Evolutionary conservation across 2,797 vertebrate genomes (phyloP).

Genomic region (Siniperca scherzeri): DNA sequence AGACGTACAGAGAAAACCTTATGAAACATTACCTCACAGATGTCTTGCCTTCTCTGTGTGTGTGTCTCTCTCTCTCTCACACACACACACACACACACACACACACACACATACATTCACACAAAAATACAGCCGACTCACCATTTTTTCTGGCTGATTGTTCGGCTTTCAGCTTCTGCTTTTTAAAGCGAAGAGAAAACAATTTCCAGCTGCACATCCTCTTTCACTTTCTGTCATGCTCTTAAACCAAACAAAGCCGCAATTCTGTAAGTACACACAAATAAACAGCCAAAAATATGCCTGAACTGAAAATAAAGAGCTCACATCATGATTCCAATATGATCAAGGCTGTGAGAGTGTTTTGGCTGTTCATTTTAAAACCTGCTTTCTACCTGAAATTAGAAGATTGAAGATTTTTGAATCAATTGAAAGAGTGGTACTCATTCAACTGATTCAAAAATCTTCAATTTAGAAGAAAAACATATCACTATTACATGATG

Average conservation of each 20-base stretch:
- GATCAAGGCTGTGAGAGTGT: neutral
- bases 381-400: too few relatives aligned
- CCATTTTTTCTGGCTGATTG: conserved; percentile 63
- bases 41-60: conserved; percentile 11
- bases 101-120: conserved; percentile 23
- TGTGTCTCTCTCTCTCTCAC: conserved; percentile 9
- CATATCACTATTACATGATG: neutral
- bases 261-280: conserved; percentile 3
- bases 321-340: neutral
- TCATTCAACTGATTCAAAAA: neutral
- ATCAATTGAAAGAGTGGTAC: too few relatives aligned
- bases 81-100: neutral
- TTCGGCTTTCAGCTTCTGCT: conserved; percentile 73
- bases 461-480: neutral
- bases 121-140: conserved; percentile 44
- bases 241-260: conserved; percentile 40
- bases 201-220: conserved; percentile 67
- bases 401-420: too few relatives aligned
- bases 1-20: conserved; percentile 20
- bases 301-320: neutral
- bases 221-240: conserved; percentile 71
- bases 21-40: conserved; percentile 50
- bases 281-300: neutral
- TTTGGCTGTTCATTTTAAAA: neutral
- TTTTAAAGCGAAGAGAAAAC: conserved; percentile 60